Base-by-base conservation (phyloP, 2,797 vertebrate genomes). In the Yasuhikotakia modesta region DNA sequence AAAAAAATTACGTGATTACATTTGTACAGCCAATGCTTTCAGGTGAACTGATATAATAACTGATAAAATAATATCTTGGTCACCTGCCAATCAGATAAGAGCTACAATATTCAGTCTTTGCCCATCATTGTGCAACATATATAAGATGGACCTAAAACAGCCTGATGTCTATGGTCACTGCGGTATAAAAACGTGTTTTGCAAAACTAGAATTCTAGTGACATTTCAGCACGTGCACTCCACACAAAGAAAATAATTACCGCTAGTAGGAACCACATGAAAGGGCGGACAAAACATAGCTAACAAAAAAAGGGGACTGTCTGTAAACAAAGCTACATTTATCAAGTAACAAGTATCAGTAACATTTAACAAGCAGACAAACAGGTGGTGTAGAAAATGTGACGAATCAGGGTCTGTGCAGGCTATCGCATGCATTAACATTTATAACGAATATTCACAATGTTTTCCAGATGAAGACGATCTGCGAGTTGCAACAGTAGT, bases 351-450 rank as follows among this genome's bases (percentile, higher is more conserved):
- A n/a, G n/a, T n/a, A n/a, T n/a, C n/a, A n/a, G n/a, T n/a, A n/a
- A n/a, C n/a, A n/a, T n/a, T n/a, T n/a, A 55, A 69, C 14, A 4
- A 19, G 21, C 46, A 68, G 35, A 48, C 12, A 76, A 76, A 58
- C 74, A 76, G 43, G 74, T 66, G 61, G 48, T n/a, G 48, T 32
- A 69, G 35, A 61, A 76, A 58, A 35, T 11, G 16, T 60, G 24
- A 17, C 46, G 14, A 14, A 58, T 5, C 12, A 2, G 12, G 13
- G 13, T 21, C 27, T 60, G 22, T 30, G 24, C 57, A 7, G 35
- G 27, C 68, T 7, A 17, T 72, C 35, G 5, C 27, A 45, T 35
- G 30, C 58, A 79, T 52, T 66, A 27, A 67, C 50, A 71, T 21
- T 70, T 43, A 70, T 16, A 46, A 27, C 46, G 32, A 65, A 57